These are phyloP conservation scores for Hyperopisus bebe DNA, from an alignment of 2,113 vertebrate genomes.

Conservation along the genomic window DNA sequence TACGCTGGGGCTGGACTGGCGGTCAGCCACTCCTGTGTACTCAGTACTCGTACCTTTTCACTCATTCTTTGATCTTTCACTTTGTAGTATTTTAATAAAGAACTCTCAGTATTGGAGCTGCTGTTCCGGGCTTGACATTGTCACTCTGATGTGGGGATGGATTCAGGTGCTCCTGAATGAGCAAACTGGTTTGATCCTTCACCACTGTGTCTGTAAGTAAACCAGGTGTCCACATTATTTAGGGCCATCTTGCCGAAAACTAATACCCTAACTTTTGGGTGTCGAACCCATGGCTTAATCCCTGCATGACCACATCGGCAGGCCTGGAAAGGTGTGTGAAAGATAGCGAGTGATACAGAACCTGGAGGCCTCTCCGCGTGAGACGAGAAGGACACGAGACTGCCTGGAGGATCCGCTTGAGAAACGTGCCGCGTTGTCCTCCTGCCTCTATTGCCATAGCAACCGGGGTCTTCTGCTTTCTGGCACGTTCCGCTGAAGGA, in stretches of 20 bases:
- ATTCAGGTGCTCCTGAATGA: background rate
- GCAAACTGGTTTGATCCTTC: background rate
- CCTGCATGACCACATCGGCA: background rate
- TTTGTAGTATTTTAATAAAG: background rate
- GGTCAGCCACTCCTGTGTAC: background rate
- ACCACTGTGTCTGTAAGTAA: background rate
- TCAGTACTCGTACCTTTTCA: background rate
- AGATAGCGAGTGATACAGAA: background rate
- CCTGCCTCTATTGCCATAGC: conserved; percentile 14
- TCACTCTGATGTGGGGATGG: background rate
- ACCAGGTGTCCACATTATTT: too few relatives aligned
- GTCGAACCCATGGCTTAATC: background rate
- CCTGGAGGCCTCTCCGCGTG: background rate
- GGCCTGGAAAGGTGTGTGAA: background rate
- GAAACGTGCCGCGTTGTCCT: background rate
- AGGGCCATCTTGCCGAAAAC: too few relatives aligned
- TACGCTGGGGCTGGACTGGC: background rate
- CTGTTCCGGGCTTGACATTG: background rate
- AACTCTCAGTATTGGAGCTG: background rate
- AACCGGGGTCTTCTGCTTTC: conserved; percentile 7
- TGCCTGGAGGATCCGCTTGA: background rate
- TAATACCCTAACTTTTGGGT: too few relatives aligned
- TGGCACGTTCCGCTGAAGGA: background rate
- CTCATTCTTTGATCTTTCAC: background rate
- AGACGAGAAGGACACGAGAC: background rate